Evolutionary conservation across 2,797 vertebrate genomes (phyloP).

Genomic region (Periparus ater): DNA sequence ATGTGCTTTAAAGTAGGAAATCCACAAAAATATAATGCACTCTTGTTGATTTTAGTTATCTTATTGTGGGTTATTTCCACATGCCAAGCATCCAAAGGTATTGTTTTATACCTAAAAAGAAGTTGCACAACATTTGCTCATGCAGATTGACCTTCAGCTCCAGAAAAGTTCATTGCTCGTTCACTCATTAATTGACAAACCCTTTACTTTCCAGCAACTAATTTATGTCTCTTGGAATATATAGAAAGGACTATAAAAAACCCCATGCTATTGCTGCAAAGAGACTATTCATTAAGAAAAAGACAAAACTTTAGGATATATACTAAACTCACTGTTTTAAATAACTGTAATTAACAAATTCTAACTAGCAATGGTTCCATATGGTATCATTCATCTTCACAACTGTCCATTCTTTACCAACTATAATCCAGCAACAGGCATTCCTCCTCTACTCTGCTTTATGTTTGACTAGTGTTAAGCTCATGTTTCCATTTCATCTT

Average conservation of each 20-base stretch:
- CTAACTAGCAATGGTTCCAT: neutral
- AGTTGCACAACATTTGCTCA: neutral
- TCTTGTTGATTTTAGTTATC: constrained; percentile 83
- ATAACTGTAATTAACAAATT: neutral
- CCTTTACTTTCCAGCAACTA: neutral
- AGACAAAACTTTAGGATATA: neutral
- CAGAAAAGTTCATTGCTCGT: neutral
- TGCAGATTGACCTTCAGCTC: neutral
- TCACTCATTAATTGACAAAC: neutral
- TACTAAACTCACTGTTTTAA: neutral
- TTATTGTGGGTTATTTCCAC: constrained; percentile 82
- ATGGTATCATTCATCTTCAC: neutral
- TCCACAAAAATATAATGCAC: constrained; percentile 92
- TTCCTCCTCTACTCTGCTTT: neutral
- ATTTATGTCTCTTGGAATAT: neutral
- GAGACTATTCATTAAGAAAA: neutral
- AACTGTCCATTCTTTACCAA: neutral
- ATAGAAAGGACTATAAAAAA: neutral
- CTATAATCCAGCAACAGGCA: neutral
- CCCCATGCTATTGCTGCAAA: neutral
- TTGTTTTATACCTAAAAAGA: constrained; percentile 79
- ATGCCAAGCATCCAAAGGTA: constrained; percentile 92
- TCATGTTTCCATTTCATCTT: neutral
- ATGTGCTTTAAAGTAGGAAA: constrained; percentile 97
- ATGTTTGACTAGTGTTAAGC: neutral